These are phyloP conservation scores for Drosophila atripex DNA, from an alignment of 2,888 invertebrate genomes.

Conservation along the genomic window DNA sequence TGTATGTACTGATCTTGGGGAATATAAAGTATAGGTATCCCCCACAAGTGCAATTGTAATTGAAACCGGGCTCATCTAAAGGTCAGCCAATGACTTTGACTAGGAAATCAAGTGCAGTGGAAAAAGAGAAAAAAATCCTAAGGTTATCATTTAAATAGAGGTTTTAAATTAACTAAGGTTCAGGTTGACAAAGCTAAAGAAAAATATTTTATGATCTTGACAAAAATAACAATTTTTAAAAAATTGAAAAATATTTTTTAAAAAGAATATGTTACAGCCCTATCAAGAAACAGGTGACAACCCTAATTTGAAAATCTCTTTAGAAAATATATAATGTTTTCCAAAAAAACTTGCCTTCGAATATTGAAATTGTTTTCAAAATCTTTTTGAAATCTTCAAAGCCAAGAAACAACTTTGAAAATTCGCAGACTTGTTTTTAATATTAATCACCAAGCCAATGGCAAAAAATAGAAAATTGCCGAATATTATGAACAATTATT, in stretches of 20 bases:
- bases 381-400: constrained; percentile 16
- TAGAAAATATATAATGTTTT: too few relatives aligned
- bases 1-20: background rate
- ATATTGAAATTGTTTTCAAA: background rate
- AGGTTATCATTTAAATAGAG: background rate
- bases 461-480: constrained; percentile 1
- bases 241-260: too few relatives aligned
- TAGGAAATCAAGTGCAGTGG: constrained; percentile 8
- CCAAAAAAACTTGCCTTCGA: background rate
- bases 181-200: background rate
- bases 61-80: constrained; percentile 58
- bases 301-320: too few relatives aligned
- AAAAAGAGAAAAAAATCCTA: background rate
- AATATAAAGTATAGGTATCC: too few relatives aligned
- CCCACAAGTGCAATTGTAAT: constrained; percentile 46
- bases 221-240: too few relatives aligned
- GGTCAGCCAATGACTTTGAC: constrained; percentile 69
- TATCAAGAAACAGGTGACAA: too few relatives aligned
- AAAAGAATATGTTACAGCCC: too few relatives aligned
- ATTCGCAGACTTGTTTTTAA: constrained; percentile 21
- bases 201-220: too few relatives aligned
- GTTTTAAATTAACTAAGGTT: background rate
- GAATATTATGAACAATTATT: constrained; percentile 41
- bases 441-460: constrained; percentile 20
- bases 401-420: constrained; percentile 1